Evolutionary conservation across 92 coral and sea anemone genomes (phyloP).

Genomic region (Meandrina meandrites): DNA sequence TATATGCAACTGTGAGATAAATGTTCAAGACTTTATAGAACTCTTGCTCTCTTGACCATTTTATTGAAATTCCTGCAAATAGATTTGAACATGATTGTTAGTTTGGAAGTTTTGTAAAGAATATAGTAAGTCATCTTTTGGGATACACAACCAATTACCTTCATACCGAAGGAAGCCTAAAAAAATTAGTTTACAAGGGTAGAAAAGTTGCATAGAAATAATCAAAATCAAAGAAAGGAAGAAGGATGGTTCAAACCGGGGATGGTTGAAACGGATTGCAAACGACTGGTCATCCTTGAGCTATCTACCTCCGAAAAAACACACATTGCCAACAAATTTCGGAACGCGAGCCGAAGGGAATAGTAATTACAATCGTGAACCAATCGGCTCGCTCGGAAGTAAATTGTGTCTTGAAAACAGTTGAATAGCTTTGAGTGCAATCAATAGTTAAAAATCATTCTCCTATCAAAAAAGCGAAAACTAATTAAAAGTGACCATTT

Average conservation of each 20-base stretch:
- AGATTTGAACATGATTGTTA: not conserved
- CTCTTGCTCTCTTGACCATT: slow-evolving; percentile 22
- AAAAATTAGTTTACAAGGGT: no score
- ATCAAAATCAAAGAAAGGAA: no score
- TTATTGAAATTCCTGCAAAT: slow-evolving; percentile 24
- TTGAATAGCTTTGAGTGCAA: not conserved
- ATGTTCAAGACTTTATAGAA: slow-evolving; percentile 22
- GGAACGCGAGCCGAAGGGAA: not conserved
- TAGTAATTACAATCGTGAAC: not conserved
- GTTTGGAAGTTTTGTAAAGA: not conserved
- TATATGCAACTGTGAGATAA: slow-evolving; percentile 16
- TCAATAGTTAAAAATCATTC: not conserved
- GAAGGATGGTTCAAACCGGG: not conserved
- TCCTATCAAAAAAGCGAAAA: not conserved
- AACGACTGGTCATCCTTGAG: no score
- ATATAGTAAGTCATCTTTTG: no score
- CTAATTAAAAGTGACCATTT: not conserved
- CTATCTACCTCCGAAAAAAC: no score
- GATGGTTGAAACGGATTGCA: no score
- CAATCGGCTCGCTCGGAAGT: not conserved
- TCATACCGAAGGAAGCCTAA: not conserved
- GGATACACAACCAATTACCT: no score
- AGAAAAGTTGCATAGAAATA: no score
- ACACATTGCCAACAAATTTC: not conserved
- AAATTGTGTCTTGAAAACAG: not conserved